Evolutionary conservation across 2,888 invertebrate species (phyloP).

Genomic region (Drosophila anomalata): DNA sequence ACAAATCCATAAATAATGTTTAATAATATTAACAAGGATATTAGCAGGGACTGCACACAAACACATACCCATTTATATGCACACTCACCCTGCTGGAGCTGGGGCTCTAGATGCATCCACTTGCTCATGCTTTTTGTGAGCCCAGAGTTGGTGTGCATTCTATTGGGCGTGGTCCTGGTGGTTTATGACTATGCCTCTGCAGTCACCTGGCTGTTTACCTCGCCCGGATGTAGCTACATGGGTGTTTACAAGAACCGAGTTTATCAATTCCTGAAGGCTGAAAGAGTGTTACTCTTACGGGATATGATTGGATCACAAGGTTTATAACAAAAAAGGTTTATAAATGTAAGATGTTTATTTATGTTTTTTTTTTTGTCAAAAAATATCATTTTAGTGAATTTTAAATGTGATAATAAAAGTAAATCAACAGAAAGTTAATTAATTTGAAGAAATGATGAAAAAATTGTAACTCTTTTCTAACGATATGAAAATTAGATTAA

Average conservation of each 20-base stretch:
- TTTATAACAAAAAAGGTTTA: neutral
- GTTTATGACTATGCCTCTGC: conserved; percentile 26
- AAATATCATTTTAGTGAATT: neutral
- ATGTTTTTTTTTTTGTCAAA: neutral
- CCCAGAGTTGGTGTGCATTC: conserved; percentile 12
- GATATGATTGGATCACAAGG: neutral
- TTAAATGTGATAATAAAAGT: neutral
- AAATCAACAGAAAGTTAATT: neutral
- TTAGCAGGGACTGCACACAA: conserved; percentile 70
- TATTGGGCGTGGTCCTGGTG: conserved; percentile 26
- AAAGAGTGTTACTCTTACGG: neutral
- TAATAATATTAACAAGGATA: conserved; percentile 83
- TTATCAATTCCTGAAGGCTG: conserved; percentile 20
- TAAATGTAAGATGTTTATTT: neutral
- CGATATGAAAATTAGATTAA: neutral
- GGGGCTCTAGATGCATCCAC: conserved; percentile 56
- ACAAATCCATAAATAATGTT: conserved; percentile 84
- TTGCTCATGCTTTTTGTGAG: conserved; percentile 27
- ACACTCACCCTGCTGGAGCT: conserved; percentile 15
- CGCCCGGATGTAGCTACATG: conserved; percentile 25
- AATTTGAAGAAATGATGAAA: neutral
- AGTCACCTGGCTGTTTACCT: conserved; percentile 20
- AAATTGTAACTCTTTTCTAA: neutral
- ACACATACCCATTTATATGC: conserved; percentile 13
- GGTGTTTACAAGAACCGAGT: conserved; percentile 23